Evolutionary conservation across 2,113 vertebrate genomes (phyloP).

Genomic region (Struthio camelus): DNA sequence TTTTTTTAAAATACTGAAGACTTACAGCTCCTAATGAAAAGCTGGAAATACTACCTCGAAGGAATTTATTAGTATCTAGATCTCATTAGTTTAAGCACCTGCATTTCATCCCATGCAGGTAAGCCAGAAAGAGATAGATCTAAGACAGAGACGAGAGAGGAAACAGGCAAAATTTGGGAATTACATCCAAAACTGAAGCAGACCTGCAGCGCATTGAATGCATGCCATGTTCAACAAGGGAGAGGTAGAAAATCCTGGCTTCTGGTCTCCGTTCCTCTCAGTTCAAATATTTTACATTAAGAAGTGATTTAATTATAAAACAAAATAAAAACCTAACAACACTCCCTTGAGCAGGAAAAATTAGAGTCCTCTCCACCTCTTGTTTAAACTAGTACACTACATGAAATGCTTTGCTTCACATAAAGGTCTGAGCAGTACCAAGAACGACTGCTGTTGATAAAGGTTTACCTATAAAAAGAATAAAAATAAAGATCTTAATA

Average conservation of each 20-base stretch:
- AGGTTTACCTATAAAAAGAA: neutral
- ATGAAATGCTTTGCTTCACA: neutral
- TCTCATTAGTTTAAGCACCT: neutral
- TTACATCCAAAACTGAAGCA: neutral
- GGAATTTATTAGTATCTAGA: neutral
- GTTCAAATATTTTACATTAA: neutral
- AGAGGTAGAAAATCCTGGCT: rapidly evolving
- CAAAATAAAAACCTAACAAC: neutral
- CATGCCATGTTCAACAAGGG: neutral
- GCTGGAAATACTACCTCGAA: neutral
- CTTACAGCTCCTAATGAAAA: neutral
- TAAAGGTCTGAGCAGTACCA: neutral
- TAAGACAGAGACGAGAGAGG: neutral
- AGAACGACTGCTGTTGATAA: neutral
- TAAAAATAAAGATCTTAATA: neutral
- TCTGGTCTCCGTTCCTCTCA: neutral
- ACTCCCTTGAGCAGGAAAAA: neutral
- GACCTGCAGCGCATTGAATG: neutral
- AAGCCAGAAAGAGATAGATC: neutral
- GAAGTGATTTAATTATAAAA: neutral
- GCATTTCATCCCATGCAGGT: neutral
- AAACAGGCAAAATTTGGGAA: neutral
- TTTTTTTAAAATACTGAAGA: neutral
- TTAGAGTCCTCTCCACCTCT: neutral
- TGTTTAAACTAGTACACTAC: neutral